phyloP scores from a whole-genome alignment of 2,113 vertebrate species.

The Cavia porcellus region DNA sequence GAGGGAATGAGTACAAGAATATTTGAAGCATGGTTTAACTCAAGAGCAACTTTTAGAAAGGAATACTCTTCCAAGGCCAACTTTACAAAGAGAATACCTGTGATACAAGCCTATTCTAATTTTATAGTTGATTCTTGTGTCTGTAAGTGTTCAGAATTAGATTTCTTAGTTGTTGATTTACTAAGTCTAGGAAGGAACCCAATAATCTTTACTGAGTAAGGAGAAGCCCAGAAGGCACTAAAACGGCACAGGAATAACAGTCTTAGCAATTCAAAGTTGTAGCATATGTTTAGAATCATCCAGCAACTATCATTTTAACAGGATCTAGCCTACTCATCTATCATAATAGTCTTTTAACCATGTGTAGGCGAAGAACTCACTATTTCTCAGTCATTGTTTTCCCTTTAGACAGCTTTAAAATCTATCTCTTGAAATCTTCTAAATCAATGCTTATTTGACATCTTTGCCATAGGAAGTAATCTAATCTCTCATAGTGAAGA shows the following conservation, averaged over 20 bases:
- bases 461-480: conserved; percentile 25
- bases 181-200: not conserved
- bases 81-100: conserved; percentile 17
- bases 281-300: not conserved
- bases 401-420: not conserved
- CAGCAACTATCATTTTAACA: not conserved
- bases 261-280: not conserved
- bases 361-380: not conserved
- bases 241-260: not conserved
- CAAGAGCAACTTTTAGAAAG: not conserved
- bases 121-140: conserved; percentile 27
- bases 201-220: not conserved
- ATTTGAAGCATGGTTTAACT: conserved; percentile 27
- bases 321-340: not conserved
- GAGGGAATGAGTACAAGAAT: not conserved
- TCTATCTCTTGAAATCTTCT: conserved; percentile 12
- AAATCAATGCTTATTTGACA: not conserved
- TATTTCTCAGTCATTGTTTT: not conserved
- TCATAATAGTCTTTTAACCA: not conserved
- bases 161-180: conserved; percentile 38
- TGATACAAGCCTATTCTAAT: not conserved
- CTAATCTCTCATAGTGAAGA: not conserved
- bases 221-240: not conserved
- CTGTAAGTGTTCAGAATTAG: not conserved
- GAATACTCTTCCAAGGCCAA: too few relatives aligned